Base-by-base conservation (phyloP, 2,797 vertebrate species). In the Megaceryle alcyon region DNA sequence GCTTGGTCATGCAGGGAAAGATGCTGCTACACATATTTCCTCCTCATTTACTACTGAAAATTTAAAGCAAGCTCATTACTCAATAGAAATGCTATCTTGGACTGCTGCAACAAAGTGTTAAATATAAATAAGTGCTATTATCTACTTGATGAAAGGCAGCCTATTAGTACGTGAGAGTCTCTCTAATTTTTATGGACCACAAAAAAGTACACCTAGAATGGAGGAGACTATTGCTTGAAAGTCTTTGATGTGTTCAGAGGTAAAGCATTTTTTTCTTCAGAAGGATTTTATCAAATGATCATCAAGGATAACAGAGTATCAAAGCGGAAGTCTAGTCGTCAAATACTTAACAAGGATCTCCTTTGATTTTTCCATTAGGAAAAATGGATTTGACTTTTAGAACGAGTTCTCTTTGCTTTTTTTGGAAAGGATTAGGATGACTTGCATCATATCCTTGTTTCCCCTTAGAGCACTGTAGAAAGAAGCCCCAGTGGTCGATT, bases 401-500 rank as follows among this genome's bases (percentile, higher is more conserved):
- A 91, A 88, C 6, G 11, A 91, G 33, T 71, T 92, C 28, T 31
- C 69, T 81, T 85, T 25, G 44, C 17, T 54, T 88, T 86, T 86
- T 90, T 10, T 29, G 13, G 70, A 86, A 73, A 57, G 57, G 48
- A 77, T 82, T 60, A 92, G 29, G 39, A 77, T 0, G 0, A 44
- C 56, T 33, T n/a, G 35, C 28, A 80, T 79, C 31, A 2, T 9
- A 70, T 53, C 75, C 75, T 80, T 54, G 15, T 51, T 76, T 95
- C 60, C 48, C 31, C 68, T 84, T 44, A 15, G 14, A 82, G 51
- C 29, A 23, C 4, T 31, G 35, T 3, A 41, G 56, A n/a, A 73
- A 48, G 57, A 82, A 75, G 19, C 15, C n/a, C 39, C 1, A 0
- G 15, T 2, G 3, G 39, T 7, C 0, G 0, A 63, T 0, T 65